Conservation (phyloP, 2,113 vertebrate genomes). For the Gracilinanus agilis region DNA sequence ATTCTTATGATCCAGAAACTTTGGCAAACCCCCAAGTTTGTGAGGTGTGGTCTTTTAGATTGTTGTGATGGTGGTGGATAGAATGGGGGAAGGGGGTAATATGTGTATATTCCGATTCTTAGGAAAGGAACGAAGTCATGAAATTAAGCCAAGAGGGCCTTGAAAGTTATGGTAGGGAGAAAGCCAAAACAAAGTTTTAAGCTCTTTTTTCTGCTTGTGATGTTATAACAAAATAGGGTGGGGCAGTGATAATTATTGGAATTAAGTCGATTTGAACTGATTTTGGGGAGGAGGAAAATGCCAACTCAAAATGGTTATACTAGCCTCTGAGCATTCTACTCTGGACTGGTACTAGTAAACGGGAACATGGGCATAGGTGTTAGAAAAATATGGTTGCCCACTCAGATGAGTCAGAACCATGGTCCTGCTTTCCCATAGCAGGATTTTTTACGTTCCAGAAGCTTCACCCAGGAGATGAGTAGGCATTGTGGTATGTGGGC, state of each 20-base stretch:
- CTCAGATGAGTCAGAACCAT: background rate
- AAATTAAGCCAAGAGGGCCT: background rate
- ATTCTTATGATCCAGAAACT: conserved; percentile 19
- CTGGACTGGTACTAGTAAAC: conserved; percentile 2
- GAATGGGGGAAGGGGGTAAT: background rate
- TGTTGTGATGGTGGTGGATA: background rate
- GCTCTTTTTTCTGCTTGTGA: background rate
- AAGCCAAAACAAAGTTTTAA: background rate
- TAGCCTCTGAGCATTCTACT: background rate
- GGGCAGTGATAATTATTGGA: background rate
- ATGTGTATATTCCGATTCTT: background rate
- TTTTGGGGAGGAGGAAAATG: conserved; percentile 34
- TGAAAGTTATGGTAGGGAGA: background rate
- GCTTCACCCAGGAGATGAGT: background rate
- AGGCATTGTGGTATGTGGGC: background rate
- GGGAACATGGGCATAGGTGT: conserved; percentile 11
- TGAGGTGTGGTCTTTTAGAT: background rate
- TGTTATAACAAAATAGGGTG: conserved; percentile 42
- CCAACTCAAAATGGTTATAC: background rate
- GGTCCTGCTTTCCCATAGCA: conserved; percentile 19
- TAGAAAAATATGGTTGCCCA: conserved; percentile 20
- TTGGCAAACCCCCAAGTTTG: background rate
- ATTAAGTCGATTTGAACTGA: background rate
- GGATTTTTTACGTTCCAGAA: background rate
- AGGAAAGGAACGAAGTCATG: background rate